These are phyloP conservation scores for Cerastis rubricosa DNA, from an alignment of 2,888 invertebrate species.

Conservation along the genomic window DNA sequence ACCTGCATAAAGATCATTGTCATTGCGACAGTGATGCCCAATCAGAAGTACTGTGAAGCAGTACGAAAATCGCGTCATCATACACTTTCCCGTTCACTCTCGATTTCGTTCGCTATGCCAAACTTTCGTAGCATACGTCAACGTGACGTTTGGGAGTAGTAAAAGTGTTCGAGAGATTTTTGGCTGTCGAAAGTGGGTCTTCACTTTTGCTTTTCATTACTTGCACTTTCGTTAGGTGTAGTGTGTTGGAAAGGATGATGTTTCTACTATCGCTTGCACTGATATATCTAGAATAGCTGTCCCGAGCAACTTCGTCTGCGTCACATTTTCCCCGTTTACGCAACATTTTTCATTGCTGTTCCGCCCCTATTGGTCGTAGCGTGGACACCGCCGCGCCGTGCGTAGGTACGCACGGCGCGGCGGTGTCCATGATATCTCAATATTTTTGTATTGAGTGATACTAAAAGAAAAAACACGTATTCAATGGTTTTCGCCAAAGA, in stretches of 20 bases:
- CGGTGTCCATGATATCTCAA: no score
- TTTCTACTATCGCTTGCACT: background rate
- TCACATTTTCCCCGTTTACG: no score
- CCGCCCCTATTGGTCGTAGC: no score
- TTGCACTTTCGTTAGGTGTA: conserved; percentile 30
- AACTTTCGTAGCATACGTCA: conserved; percentile 65
- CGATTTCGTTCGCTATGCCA: conserved; percentile 64
- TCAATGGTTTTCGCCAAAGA: no score
- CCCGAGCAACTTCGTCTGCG: no score
- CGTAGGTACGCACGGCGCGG: no score
- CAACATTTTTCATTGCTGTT: no score
- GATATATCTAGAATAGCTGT: no score
- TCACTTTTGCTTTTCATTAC: conserved; percentile 45
- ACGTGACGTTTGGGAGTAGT: conserved; percentile 33
- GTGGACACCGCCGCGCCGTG: no score
- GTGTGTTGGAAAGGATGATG: background rate
- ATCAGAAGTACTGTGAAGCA: background rate
- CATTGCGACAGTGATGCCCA: background rate
- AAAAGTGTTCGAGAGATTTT: conserved; percentile 43
- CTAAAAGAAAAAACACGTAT: no score
- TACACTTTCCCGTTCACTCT: conserved; percentile 64
- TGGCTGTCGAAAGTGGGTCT: conserved; percentile 41
- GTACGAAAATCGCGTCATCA: background rate
- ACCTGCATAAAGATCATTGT: background rate
- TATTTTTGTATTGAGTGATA: no score